Evolutionary conservation across 2,113 vertebrate species (phyloP).

Genomic region (Leptosomus discolor): DNA sequence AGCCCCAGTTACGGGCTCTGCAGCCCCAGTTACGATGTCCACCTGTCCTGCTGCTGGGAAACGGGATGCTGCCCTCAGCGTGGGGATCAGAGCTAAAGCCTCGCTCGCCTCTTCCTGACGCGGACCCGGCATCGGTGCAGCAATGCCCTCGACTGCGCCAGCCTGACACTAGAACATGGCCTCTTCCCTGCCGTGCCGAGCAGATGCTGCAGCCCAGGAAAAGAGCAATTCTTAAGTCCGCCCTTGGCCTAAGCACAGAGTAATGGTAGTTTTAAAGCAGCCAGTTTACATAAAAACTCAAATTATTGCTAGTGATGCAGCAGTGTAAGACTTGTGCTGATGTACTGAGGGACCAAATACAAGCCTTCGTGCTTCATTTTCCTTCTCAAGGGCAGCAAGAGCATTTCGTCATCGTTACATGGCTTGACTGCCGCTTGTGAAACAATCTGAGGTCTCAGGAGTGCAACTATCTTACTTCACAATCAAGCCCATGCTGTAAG

Average conservation of each 20-base stretch:
- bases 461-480: not conserved
- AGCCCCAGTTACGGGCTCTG: too few species aligned
- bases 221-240: not conserved
- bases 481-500: not conserved
- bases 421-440: not conserved
- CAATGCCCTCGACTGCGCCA: not conserved
- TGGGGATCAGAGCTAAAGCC: not conserved
- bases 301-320: not conserved
- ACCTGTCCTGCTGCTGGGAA: not conserved
- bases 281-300: not conserved
- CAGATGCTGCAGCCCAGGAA: not conserved
- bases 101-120: too few species aligned
- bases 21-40: too few species aligned
- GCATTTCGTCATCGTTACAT: not conserved
- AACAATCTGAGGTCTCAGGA: not conserved
- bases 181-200: not conserved
- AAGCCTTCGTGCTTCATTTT: not conserved
- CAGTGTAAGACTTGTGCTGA: not conserved
- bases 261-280: not conserved
- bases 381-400: not conserved
- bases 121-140: not conserved
- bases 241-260: not conserved
- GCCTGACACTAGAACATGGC: too few species aligned
- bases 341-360: not conserved
- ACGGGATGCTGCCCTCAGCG: not conserved